Evolutionary conservation across 1,140 invertebrate genomes (phyloP).

Genomic region (Drosophila jambulina): DNA sequence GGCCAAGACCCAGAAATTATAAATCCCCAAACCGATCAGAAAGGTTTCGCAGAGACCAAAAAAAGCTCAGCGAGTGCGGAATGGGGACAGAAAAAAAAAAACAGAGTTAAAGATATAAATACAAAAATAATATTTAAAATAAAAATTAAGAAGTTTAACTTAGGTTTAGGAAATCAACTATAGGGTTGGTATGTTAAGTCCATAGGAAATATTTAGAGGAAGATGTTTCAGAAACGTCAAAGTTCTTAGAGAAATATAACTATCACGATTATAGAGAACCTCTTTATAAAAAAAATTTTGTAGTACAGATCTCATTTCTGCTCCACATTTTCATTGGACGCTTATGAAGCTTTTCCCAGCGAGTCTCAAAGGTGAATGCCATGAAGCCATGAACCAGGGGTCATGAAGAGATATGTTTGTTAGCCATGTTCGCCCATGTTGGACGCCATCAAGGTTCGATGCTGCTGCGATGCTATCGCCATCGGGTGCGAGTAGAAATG

Average conservation of each 20-base stretch:
- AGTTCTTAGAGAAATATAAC: background rate
- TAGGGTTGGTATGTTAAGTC: background rate
- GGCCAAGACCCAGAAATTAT: slow-evolving; percentile 62
- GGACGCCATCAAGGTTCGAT: background rate
- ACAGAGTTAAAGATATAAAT: background rate
- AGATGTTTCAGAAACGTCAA: background rate
- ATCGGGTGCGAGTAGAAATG: slow-evolving; percentile 41
- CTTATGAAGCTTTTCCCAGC: background rate
- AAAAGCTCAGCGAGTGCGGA: slow-evolving; percentile 53
- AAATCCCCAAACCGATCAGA: slow-evolving; percentile 51
- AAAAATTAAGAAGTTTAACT: background rate
- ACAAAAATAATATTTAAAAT: background rate
- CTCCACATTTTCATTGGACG: background rate
- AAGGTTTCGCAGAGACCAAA: slow-evolving; percentile 62
- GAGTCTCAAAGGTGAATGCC: slow-evolving; percentile 8
- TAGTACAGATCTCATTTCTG: background rate
- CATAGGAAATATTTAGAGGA: background rate
- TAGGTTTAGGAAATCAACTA: background rate
- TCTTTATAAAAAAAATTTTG: background rate
- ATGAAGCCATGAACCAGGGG: slow-evolving; percentile 25
- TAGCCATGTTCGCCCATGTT: slow-evolving; percentile 21
- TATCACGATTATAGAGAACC: background rate
- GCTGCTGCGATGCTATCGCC: slow-evolving; percentile 21
- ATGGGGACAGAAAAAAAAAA: background rate
- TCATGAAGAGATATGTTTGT: slow-evolving; percentile 23